Conservation (phyloP, 2,113 vertebrate genomes). For the Sturnus vulgaris region DNA sequence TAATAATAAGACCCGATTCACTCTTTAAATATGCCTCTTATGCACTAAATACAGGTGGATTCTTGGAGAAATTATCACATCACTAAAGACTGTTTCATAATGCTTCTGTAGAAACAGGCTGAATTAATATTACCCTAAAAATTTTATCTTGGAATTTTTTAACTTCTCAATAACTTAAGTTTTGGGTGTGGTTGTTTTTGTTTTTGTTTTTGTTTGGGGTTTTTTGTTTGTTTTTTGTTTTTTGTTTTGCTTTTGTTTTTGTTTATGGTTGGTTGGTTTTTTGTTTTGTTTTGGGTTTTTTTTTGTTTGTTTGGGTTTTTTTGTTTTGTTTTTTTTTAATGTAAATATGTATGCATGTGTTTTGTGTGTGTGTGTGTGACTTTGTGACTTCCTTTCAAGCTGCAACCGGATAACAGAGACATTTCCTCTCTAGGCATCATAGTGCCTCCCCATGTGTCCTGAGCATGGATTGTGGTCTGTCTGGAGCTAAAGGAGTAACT, state of each 20-base stretch:
- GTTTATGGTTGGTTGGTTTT: no score
- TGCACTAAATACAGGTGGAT: neutral
- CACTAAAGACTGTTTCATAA: neutral
- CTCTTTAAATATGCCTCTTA: neutral
- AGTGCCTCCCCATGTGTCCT: neutral
- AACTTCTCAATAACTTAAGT: neutral
- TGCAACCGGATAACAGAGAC: neutral
- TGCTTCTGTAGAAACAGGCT: neutral
- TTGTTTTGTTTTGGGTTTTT: no score
- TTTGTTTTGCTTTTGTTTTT: no score
- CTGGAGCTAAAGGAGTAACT: neutral
- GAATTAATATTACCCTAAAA: neutral
- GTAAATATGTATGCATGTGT: neutral
- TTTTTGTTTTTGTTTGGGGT: neutral
- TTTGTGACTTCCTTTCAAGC: neutral
- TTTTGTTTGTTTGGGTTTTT: no score
- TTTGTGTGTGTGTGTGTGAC: neutral
- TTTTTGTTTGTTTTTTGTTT: no score
- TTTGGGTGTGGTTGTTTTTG: neutral
- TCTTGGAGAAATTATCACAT: neutral
- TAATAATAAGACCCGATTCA: neutral
- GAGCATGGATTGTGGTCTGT: neutral
- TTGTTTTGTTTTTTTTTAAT: neutral
- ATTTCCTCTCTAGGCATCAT: neutral
- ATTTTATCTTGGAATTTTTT: neutral